These are phyloP conservation scores for Macroglossus sobrinus DNA, from an alignment of 2,113 vertebrate genomes.

Conservation along the genomic window DNA sequence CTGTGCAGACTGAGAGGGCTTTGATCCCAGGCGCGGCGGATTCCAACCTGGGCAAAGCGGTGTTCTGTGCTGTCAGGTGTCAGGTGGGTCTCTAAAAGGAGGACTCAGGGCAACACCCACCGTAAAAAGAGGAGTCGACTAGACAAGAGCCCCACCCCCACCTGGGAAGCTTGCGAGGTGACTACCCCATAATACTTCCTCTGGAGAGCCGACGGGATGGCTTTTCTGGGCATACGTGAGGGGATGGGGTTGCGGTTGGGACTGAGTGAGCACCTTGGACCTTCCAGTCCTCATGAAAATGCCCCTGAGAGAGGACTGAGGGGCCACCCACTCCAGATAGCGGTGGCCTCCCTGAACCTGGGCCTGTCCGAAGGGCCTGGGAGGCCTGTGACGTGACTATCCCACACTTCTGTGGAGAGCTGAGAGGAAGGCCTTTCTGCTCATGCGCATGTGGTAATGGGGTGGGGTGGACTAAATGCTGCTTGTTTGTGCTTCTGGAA, in stretches of 20 bases:
- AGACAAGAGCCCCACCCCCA: too few relatives aligned
- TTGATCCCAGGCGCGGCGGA: rapidly evolving
- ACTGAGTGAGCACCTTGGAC: background rate
- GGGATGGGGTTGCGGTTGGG: too few relatives aligned
- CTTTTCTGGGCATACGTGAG: too few relatives aligned
- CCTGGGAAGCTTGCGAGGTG: too few relatives aligned
- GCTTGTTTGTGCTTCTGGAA: rapidly evolving
- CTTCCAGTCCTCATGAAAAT: rapidly evolving
- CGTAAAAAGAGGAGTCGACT: background rate
- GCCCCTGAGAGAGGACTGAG: background rate
- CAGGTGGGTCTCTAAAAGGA: background rate
- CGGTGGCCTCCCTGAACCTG: background rate
- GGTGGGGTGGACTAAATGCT: background rate
- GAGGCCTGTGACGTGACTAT: too few relatives aligned
- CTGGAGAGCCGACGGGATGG: too few relatives aligned
- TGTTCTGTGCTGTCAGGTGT: background rate
- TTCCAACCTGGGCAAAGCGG: background rate
- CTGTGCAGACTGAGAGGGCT: too few relatives aligned
- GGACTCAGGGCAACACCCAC: background rate
- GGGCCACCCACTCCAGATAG: background rate
- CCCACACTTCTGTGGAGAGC: too few relatives aligned
- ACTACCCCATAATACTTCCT: rapidly evolving
- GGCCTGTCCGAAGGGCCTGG: too few relatives aligned
- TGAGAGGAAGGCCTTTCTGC: too few relatives aligned
- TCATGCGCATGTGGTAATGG: too few relatives aligned